A percentile compares a stretch with the other conserved stretches of the same genome.
These are phyloP conservation scores for Drosophila tristis DNA, from an alignment of 1,140 invertebrate genomes.

Conservation along the genomic window DNA sequence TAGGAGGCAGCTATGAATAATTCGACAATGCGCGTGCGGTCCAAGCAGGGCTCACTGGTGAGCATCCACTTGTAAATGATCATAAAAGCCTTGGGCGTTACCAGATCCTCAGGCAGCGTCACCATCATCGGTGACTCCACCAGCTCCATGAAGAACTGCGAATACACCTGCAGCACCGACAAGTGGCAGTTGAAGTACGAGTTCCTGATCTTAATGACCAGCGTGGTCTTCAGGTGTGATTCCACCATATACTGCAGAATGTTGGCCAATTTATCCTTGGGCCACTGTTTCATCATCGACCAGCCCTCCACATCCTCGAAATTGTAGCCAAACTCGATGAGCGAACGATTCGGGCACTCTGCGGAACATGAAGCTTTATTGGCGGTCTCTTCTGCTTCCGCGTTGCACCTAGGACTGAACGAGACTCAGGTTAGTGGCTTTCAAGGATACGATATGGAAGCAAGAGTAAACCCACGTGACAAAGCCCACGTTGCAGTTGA, in stretches of 20 bases:
- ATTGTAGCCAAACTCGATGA: constrained; percentile 52
- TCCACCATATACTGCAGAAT: constrained; percentile 69
- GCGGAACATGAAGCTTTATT: neutral
- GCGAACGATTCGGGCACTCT: constrained; percentile 33
- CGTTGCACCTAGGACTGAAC: constrained; percentile 15
- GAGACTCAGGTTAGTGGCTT: neutral
- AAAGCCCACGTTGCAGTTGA: constrained; percentile 49
- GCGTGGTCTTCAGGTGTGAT: constrained; percentile 61
- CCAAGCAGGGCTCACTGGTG: constrained; percentile 87
- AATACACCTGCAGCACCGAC: constrained; percentile 72
- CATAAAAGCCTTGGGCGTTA: constrained; percentile 87
- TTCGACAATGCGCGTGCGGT: constrained; percentile 88
- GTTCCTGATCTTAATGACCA: constrained; percentile 68
- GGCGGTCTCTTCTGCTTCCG: neutral
- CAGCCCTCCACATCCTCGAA: constrained; percentile 57
- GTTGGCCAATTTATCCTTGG: constrained; percentile 40
- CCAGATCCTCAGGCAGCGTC: constrained; percentile 55
- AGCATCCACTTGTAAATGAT: constrained; percentile 92
- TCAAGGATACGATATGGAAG: too few species aligned
- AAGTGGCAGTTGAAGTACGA: constrained; percentile 75
- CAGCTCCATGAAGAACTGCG: constrained; percentile 63
- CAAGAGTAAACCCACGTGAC: constrained; percentile 30
- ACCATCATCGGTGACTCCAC: constrained; percentile 35
- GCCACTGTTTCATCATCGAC: constrained; percentile 51
- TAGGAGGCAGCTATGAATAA: constrained; percentile 89